Base-by-base conservation (phyloP, 2,113 vertebrate species). In the Catagonus wagneri region DNA sequence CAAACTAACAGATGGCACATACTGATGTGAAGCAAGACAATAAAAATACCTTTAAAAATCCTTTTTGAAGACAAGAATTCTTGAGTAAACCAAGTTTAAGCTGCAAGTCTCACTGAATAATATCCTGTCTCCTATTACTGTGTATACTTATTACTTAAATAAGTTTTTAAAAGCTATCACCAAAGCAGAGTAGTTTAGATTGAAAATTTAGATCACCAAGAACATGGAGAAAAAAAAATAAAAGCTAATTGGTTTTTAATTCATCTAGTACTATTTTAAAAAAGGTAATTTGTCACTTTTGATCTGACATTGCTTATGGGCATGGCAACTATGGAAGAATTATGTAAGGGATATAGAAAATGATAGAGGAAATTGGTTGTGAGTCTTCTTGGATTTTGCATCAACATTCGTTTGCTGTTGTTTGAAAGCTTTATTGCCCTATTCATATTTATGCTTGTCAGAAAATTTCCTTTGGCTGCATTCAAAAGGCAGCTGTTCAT, bases 211-310 rank as follows among this genome's bases (percentile, higher is more conserved):
- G 95, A 97, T 92, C 89, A 96, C 97, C 50, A 98, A 89, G 36
- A 98, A 83, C 68, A 97, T 54, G 95, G 0, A 96, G 94, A 94
- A 98, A 98, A 96, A 96, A 98, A 98, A 98, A 78, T 94, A 97
- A 98, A 98, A 98, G 69, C 96, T 98, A 98, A 98, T 98, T 98
- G 98, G 96, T 94, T 98, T 97, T 98, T 98, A 98, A 98, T 98
- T 98, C 96, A 97, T 80, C 74, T 96, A 98, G 68, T 92, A 95
- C 83, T 98, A 98, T 78, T 93, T 96, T 97, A 66, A 97, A 98
- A 98, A 94, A 98, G 92, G 93, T 97, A 97, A 98, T 98, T 98
- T 98, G 96, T 98, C 97, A 98, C 97, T 98, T 98, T 97, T 98
- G 97, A 97, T 96, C 94, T 98, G 95, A 98, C 97, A 97, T 32